A percentile compares a stretch with the other conserved stretches of the same genome.
phyloP scores from a whole-genome alignment of 2,797 vertebrate species.

The Gallinago solitaria region DNA sequence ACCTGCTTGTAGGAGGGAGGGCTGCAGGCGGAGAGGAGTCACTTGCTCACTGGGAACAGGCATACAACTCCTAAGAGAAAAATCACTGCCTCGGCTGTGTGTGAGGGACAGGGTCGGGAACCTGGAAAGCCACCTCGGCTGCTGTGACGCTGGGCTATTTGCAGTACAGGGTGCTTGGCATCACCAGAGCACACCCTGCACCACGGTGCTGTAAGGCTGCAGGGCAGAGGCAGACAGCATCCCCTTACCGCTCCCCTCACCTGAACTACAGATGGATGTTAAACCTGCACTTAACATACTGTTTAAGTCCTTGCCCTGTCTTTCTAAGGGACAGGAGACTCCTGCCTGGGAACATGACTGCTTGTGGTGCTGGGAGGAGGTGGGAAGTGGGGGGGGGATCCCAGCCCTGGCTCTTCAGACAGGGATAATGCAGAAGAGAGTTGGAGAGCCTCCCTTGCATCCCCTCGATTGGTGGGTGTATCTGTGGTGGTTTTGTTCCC shows the following conservation, averaged over 20 bases:
- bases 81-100: background rate
- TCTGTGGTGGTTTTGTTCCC: background rate
- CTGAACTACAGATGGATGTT: background rate
- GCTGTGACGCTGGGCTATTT: background rate
- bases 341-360: background rate
- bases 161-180: background rate
- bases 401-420: background rate
- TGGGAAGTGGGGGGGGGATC: background rate
- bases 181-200: accelerated
- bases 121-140: background rate
- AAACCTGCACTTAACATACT: background rate
- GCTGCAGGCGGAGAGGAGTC: background rate
- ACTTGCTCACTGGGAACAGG: background rate
- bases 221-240: background rate
- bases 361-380: background rate
- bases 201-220: accelerated
- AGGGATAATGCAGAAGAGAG: background rate
- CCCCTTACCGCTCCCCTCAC: background rate
- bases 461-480: background rate
- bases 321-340: background rate
- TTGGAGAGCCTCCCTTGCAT: background rate
- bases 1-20: background rate
- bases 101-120: background rate
- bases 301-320: background rate
- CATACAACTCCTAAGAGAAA: background rate